phyloP scores from a whole-genome alignment of 2,797 vertebrate species.

The Lateolabrax maculatus region DNA sequence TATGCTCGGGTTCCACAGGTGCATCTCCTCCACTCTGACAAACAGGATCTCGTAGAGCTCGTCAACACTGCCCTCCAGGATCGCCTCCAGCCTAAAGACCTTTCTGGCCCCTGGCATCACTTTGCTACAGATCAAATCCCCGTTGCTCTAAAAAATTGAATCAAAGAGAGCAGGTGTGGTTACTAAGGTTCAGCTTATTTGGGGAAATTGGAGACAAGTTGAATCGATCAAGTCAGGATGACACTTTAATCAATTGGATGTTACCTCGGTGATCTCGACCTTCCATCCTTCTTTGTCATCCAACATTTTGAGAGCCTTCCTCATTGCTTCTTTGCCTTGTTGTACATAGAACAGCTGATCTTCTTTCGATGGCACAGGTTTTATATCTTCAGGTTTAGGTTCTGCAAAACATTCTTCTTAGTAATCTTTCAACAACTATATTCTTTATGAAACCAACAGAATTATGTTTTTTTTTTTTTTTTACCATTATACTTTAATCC shows the following conservation, averaged over 20 bases:
- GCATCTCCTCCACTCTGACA: constrained; percentile 86
- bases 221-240: neutral
- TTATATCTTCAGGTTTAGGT: constrained; percentile 8
- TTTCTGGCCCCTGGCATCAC: constrained; percentile 76
- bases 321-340: constrained; percentile 83
- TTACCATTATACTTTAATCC: constrained; percentile 54
- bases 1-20: constrained; percentile 88
- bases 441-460: neutral
- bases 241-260: neutral
- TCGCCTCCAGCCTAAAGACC: constrained; percentile 86
- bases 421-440: neutral
- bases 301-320: constrained; percentile 81
- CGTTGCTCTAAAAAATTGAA: constrained; percentile 69
- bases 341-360: constrained; percentile 74
- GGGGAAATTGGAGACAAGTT: neutral
- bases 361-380: constrained; percentile 29
- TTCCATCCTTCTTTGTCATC: constrained; percentile 81
- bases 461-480: neutral
- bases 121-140: constrained; percentile 84
- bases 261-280: constrained; percentile 81
- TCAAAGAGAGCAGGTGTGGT: neutral
- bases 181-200: neutral
- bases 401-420: constrained; percentile 59
- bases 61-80: constrained; percentile 80
- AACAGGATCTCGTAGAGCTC: constrained; percentile 85